Evolutionary conservation across 2,113 vertebrate genomes (phyloP).

Genomic region (Daboia siamensis): DNA sequence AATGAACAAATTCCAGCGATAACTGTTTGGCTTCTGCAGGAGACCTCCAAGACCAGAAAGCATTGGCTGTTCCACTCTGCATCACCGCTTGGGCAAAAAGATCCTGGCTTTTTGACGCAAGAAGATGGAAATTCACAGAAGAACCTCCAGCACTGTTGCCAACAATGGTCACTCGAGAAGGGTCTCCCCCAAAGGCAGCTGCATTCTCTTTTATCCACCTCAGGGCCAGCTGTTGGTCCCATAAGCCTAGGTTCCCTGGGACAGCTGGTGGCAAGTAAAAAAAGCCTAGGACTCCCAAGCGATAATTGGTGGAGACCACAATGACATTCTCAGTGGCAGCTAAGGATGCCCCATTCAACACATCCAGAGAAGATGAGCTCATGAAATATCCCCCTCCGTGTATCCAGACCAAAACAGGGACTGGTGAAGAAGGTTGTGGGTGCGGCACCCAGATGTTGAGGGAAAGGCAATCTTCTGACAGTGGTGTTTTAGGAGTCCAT

Average conservation of each 20-base stretch:
- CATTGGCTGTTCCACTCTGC: conserved; percentile 68
- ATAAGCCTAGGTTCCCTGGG: conserved; percentile 67
- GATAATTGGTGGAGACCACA: too few relatives aligned
- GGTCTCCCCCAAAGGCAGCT: conserved; percentile 70
- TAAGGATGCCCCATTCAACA: conserved; percentile 70
- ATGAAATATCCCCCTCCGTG: conserved; percentile 68
- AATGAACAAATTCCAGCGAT: conserved; percentile 44
- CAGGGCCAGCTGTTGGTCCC: conserved; percentile 74
- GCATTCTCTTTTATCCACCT: conserved; percentile 72
- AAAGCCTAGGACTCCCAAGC: too few relatives aligned
- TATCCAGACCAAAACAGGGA: conserved; percentile 39
- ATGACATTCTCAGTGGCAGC: conserved; percentile 37
- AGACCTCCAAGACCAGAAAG: conserved; percentile 53
- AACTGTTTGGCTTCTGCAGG: conserved; percentile 40
- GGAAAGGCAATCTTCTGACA: conserved; percentile 71
- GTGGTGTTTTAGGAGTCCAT: not conserved
- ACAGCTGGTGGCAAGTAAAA: conserved; percentile 51
- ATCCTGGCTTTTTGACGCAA: conserved; percentile 66
- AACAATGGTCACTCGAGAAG: conserved; percentile 70
- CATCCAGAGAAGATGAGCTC: conserved; percentile 70
- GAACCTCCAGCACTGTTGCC: conserved; percentile 73
- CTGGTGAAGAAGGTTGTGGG: conserved; percentile 19
- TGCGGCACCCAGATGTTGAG: conserved; percentile 33
- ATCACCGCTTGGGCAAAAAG: conserved; percentile 70
- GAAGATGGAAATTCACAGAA: conserved; percentile 68